These are phyloP conservation scores for Sebastiscus albofasciatus DNA, from an alignment of 2,797 vertebrate genomes.

Conservation along the genomic window DNA sequence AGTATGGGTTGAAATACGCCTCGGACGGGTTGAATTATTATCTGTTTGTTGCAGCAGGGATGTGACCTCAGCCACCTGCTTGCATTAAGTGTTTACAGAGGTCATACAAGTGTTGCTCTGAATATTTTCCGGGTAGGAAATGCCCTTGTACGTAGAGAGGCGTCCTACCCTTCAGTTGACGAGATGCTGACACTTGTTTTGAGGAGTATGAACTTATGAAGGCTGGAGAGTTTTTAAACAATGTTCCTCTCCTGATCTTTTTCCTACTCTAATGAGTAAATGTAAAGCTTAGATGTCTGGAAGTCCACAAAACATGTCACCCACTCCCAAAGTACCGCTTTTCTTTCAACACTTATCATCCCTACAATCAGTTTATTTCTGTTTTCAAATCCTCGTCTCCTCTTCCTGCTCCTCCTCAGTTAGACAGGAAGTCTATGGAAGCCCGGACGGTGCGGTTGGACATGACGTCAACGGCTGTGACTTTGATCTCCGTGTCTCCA, in stretches of 20 bases:
- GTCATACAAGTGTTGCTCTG: background rate
- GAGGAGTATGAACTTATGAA: background rate
- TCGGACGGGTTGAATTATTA: background rate
- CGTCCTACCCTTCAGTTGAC: background rate
- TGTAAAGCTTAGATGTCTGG: constrained; percentile 6
- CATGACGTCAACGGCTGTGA: constrained; percentile 89
- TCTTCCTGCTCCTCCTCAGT: constrained; percentile 79
- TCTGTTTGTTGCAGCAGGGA: background rate
- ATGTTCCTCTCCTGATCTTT: background rate
- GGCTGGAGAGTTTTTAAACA: background rate
- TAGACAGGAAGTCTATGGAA: constrained; percentile 95
- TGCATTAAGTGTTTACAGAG: background rate
- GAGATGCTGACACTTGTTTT: background rate
- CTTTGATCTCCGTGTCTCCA: constrained; percentile 96
- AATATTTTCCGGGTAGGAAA: constrained; percentile 7
- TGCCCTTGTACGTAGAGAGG: background rate
- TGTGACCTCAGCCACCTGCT: background rate
- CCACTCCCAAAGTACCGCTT: constrained; percentile 61
- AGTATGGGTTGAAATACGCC: constrained; percentile 19
- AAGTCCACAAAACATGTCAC: background rate
- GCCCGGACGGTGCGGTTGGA: constrained; percentile 89
- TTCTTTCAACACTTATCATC: constrained; percentile 1
- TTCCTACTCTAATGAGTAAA: background rate
- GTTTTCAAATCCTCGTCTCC: constrained; percentile 20
- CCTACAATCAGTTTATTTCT: constrained; percentile 21